Percentiles rank a stretch among this genome's conserved stretches.
Evolutionary conservation across 2,113 vertebrate species (phyloP).

Genomic region (Maccullochella peelii): DNA sequence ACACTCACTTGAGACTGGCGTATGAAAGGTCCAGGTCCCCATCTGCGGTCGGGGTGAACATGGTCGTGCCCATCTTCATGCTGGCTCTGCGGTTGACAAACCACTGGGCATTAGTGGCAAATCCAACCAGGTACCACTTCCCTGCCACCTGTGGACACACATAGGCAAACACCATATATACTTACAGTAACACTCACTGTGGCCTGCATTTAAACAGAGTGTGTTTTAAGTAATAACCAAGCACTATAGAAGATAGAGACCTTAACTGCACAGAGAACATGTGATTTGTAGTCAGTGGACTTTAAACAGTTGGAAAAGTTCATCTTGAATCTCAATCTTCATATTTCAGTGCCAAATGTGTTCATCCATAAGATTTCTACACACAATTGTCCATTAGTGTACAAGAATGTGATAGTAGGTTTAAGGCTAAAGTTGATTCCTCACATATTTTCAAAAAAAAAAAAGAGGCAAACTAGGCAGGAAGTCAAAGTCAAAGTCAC

Average conservation of each 20-base stretch:
- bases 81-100: slow-evolving; percentile 77
- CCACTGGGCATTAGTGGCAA: slow-evolving; percentile 88
- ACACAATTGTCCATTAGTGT: too few species aligned
- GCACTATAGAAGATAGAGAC: neutral
- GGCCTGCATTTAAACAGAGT: neutral
- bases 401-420: neutral
- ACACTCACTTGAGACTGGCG: slow-evolving; percentile 73
- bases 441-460: neutral
- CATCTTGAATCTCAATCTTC: neutral
- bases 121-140: slow-evolving; percentile 88
- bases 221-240: neutral
- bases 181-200: neutral
- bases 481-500: neutral
- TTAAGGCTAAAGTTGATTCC: neutral
- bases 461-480: too few species aligned
- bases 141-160: slow-evolving; percentile 83
- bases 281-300: neutral
- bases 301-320: neutral
- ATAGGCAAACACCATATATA: neutral
- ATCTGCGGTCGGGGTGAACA: slow-evolving; percentile 75
- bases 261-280: neutral
- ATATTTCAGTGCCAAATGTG: neutral
- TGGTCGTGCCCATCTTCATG: slow-evolving; percentile 87
- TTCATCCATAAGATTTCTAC: neutral
- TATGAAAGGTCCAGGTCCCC: slow-evolving; percentile 84